Percentiles rank a stretch among this genome's conserved stretches.
phyloP scores from a whole-genome alignment of 2,888 invertebrate species.

The Philhelius pedissequus region DNA sequence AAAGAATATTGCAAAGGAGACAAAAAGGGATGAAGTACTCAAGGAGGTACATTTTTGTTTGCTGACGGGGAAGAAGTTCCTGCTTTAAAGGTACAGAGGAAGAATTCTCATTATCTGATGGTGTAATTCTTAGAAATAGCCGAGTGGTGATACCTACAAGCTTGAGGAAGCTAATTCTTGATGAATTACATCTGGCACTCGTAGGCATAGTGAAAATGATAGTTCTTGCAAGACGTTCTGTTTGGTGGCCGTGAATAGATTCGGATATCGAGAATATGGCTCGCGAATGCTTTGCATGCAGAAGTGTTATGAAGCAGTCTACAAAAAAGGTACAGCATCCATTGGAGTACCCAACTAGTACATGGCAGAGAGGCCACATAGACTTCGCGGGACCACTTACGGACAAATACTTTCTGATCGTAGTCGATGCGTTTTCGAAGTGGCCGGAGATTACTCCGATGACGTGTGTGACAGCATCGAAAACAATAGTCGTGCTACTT shows the following conservation, averaged over 20 bases:
- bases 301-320: not conserved
- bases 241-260: constrained; percentile 18
- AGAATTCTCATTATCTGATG: not conserved
- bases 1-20: constrained; percentile 10
- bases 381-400: not conserved
- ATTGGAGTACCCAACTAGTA: too few relatives aligned
- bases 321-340: not conserved
- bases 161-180: not conserved
- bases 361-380: not conserved
- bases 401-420: not conserved
- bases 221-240: too few relatives aligned
- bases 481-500: not conserved
- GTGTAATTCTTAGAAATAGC: not conserved
- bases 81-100: not conserved
- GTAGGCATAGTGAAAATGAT: constrained; percentile 23
- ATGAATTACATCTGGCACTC: not conserved
- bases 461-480: too few relatives aligned
- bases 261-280: not conserved
- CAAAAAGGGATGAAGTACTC: not conserved
- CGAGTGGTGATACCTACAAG: not conserved
- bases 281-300: constrained; percentile 8
- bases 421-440: not conserved
- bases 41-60: not conserved
- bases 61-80: not conserved
- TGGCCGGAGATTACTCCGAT: not conserved